Evolutionary conservation across 1,140 invertebrate genomes (phyloP), one percentile per base, ranked within the genome.

Genomic region (Musca domestica): DNA sequence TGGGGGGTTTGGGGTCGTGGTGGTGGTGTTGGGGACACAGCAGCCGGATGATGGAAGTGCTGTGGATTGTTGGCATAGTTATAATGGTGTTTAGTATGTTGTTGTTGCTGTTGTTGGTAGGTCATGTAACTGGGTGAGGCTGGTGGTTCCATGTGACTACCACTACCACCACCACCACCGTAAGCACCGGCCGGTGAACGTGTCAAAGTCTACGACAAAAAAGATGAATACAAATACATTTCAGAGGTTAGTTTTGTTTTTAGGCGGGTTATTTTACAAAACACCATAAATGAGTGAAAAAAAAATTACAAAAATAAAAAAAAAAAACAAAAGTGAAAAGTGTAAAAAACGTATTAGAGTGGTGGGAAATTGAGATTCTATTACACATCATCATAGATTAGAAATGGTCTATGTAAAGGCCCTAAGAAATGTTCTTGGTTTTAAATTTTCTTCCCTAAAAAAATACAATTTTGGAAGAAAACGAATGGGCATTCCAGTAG

Each of bases 11-110:
- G 25, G 10, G 64, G 69, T 7, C 73, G 68, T 14, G 77, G 77
- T 41, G 34, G 34, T 41, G 56, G 56, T 56, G 77, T 75, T 23
- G 78, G 78, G 23, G 78, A 80, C 14, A 80, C 78, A 1, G 78
- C 78, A 22, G 72, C 72, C 10, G 77, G 79, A 61, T 77, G 76
- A 70, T 80, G 79, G 66, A 78, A 79, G 67, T 81, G 79, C 69
- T 77, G 79, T 7, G 74, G 76, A 20, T 76, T 73, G 27, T 70
- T 75, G 64, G 74, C 70, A 68, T 81, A 77, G 49, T 73, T 74
- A 63, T 81, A 78, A 67, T 81, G 69, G 67, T 76, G 77, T 67
- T 80, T 81, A 54, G 72, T 66, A 41, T 75, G 72, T 56, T 72
- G 70, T 15, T 68, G 61, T 7, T 69, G 70, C 25, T 68, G 69